Base-by-base conservation (phyloP, 2,113 vertebrate species). In the Microcebus jonahi region DNA sequence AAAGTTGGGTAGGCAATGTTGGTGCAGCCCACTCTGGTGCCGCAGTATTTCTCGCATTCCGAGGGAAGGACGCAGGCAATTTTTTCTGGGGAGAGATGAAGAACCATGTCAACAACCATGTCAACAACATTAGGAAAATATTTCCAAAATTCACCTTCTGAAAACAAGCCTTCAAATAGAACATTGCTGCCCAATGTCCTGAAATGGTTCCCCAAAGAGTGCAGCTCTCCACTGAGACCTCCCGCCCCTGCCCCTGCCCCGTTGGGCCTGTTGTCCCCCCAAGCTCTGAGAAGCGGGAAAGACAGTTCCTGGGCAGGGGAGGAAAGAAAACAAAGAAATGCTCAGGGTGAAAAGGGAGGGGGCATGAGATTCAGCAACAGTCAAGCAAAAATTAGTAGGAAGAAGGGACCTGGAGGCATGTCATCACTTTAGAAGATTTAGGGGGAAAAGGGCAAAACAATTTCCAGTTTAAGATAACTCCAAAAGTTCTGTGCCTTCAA, bases 1-100 rank as follows among this genome's bases (percentile, higher is more conserved):
- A 99, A 75, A 88, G 98, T 99, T 0, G 99, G 99, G 61, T 99
- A 99, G 57, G 99, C 99, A 0, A 99, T 99, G 97, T 99, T 99
- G 91, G 97, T 98, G 71, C 99, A 99, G 95, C 99, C 99, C 67
- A 99, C 99, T 3, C 90, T 2, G 0, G 99, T 96, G 10, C 98
- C 99, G 5, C 99, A 99, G 53, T 98, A 13, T 15, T 18, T 2
- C 61, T 96, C 0, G 97, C 99, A 99, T 93, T 98, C 6, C 0
- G 89, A 90, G 17, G 99, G 99, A 0, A 98, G 93, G 1, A 99
- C 98, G 96, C 99, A 99, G 31, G 99, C 99, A 45, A 99, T 98
- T 95, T 96, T 98, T 27, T 99, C 99, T 99, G 93, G 95, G 81
- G 80, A 92, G 77, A 97, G 34, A 92, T 85, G 14, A 68, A 95